Conservation (phyloP, 2,888 invertebrate species). For the Torymus auratus region DNA sequence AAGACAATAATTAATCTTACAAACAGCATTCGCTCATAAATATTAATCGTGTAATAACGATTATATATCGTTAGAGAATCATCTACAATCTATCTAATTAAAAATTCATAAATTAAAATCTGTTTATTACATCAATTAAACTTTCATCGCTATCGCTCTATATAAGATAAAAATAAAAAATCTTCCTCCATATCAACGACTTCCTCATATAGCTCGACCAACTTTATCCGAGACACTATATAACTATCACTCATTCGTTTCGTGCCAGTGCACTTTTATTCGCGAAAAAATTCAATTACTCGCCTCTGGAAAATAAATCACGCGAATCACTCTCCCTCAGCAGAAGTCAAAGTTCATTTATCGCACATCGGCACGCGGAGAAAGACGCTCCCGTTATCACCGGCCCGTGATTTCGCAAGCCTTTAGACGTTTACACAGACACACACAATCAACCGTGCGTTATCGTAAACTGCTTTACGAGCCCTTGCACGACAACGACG, state of each 20-base stretch:
- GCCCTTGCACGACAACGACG: conserved; percentile 55
- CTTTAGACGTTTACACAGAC: not conserved
- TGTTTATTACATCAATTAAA: too few species aligned
- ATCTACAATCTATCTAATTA: too few species aligned
- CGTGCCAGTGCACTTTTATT: not conserved
- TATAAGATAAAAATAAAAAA: too few species aligned
- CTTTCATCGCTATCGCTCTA: too few species aligned
- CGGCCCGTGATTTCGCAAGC: conserved; percentile 48
- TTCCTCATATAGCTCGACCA: too few species aligned
- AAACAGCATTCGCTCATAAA: too few species aligned
- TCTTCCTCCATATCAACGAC: too few species aligned
- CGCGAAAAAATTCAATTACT: conserved; percentile 19
- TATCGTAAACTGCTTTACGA: conserved; percentile 73
- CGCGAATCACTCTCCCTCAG: not conserved
- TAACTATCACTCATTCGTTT: not conserved
- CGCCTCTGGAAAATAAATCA: not conserved
- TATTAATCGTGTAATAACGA: too few species aligned
- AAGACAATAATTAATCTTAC: too few species aligned
- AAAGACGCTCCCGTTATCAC: not conserved
- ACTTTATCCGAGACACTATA: not conserved
- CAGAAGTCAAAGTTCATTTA: conserved; percentile 47
- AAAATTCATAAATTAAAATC: too few species aligned
- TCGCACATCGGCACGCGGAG: not conserved
- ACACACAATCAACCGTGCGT: conserved; percentile 53
- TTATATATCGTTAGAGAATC: too few species aligned